Conservation (phyloP, 1,140 invertebrate species). For the Megalopta genalis region DNA sequence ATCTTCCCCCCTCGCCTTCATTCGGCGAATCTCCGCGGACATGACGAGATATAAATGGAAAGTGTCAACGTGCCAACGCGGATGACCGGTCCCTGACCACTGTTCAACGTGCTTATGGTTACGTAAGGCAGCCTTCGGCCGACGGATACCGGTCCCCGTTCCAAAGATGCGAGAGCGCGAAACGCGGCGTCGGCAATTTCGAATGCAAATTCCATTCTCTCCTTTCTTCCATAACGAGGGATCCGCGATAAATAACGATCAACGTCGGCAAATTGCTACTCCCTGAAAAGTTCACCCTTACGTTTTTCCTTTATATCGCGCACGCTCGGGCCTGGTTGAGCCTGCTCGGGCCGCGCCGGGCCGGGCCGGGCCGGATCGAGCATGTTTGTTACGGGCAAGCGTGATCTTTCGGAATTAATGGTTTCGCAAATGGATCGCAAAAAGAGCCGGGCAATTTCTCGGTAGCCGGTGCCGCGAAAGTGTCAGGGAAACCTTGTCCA, state of each 20-base stretch:
- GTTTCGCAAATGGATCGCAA: conserved; percentile 19
- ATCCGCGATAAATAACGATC: conserved; percentile 70
- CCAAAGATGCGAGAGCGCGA: conserved; percentile 4
- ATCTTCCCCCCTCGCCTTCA: background rate
- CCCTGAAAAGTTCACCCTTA: background rate
- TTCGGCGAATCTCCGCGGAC: conserved; percentile 37
- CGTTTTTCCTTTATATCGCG: conserved; percentile 8
- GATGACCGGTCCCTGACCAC: conserved; percentile 55
- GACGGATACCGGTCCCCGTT: conserved; percentile 6
- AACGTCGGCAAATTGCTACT: conserved; percentile 57
- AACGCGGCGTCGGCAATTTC: conserved; percentile 54
- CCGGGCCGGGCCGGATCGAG: background rate
- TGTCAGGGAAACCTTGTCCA: background rate
- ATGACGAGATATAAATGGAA: conserved; percentile 67
- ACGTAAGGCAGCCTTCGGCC: conserved; percentile 32
- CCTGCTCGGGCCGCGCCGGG: background rate
- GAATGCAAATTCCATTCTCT: conserved; percentile 61
- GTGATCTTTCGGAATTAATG: conserved; percentile 34
- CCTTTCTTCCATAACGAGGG: conserved; percentile 37
- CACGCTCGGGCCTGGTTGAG: no score
- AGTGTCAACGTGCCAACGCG: conserved; percentile 63
- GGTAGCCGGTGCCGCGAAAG: background rate
- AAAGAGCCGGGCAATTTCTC: conserved; percentile 23
- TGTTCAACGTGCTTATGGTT: conserved; percentile 33
- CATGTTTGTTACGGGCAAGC: conserved; percentile 48